Evolutionary conservation across 2,888 invertebrate species (phyloP), one percentile per base, ranked within the genome.

Genomic region (Hypomecis atomaria): DNA sequence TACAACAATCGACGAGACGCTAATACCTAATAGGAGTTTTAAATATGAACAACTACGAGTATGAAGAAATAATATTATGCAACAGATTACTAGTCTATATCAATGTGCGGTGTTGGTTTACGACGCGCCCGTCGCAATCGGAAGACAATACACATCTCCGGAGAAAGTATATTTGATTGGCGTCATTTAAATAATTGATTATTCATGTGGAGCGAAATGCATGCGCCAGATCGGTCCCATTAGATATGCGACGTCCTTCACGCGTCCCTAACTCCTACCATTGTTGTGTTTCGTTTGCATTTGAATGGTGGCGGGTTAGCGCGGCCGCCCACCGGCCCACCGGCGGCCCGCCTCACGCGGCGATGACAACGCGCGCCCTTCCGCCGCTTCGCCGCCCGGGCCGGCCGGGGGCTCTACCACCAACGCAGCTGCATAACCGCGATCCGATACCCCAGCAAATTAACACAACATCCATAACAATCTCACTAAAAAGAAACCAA

Each of bases 211-310:
- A 87, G 85, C 85, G 79, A 87, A 87, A 89, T 87, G 86, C 86
- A 87, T 89, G 85, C 83, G 84, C 79, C 85, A 85, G 89, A 89
- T 90, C 87, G 83, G 83, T 83, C 79, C 72, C 86, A 90, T 90
- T 87, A 88, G 88, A 90, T 90, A 89, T 89, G 81, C 88, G 83
- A 84, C 89, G 92, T 90, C 92, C 92, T 92, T 92, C 90, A 91
- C 90, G 89, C 90, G 91, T 89, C 92, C 92, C 91, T 90, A 89
- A 88, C 89, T 89, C 87, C 89, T 89, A 87, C 92, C 88, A 91
- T 91, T 92, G 91, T 92, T 87, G 80, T 83, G 81, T 85, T 81
- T 86, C 85, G 88, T 89, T 89, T 89, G 86, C 88, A 90, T 92
- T 89, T 88, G 87, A 91, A 91, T 90, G 84, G 88, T 84, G 85